Evolutionary conservation across 1,140 invertebrate species (phyloP), one percentile per base, ranked within the genome.

Genomic region (Macrotrachela quadricornifera): DNA sequence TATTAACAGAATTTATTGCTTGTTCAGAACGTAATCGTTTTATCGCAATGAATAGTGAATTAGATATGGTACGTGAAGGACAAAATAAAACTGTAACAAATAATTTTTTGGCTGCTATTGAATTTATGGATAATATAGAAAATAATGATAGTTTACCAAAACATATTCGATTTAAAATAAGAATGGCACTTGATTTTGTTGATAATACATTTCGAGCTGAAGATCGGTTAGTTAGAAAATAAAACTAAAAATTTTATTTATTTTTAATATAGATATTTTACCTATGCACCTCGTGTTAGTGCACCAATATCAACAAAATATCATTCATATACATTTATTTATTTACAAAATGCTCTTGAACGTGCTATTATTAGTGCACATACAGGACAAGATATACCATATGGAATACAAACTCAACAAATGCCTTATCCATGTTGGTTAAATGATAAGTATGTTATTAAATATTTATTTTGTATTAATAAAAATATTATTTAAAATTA

Each of bases 391-490:
- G 64, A 65, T 54, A 64, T 63, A 44, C 17, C 66, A 44, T 60
- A 65, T n/a, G 73, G 71, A 1, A 61, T 61, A 36, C 62, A 64
- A 52, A 56, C 71, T n/a, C 71, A 74, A 49, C 76, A 78, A 48
- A 80, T 80, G 63, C 82, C 83, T 0, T 83, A 81, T 68, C 77
- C 80, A 0, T 70, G 73, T 13, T 85, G 79, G 64, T 73, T 77
- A 18, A 73, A 76, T 53, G 83, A 86, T 64, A 64, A 71, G 74
- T 76, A 30, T 30, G 21, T 30, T 30, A 30, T 30, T 30, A 8
- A 30, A 30, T 30, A 4, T 30, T 30, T 8, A 4, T 2, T 30
- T 30, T 30, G 21, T 4, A 4, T 30, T 30, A 4, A 30, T 30
- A 30, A 30, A 30, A 30, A 30, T 4, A 30, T 30, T 30, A 8